phyloP scores from a whole-genome alignment of 2,113 vertebrate species.

The Pagrus major region DNA sequence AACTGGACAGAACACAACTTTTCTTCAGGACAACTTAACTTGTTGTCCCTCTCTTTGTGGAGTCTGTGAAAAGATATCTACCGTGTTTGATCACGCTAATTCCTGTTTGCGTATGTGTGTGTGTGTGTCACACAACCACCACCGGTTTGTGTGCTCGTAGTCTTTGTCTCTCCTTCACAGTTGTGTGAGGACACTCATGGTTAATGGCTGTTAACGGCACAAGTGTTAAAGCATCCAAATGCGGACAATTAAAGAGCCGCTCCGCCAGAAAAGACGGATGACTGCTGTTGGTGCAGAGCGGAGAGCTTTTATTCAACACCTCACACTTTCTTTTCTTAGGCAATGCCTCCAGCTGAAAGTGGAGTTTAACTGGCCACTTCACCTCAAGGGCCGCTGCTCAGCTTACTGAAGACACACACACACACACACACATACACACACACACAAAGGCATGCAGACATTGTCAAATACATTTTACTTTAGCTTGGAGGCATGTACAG shows the following conservation, averaged over 20 bases:
- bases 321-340: slow-evolving; percentile 68
- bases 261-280: slow-evolving; percentile 87
- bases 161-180: slow-evolving; percentile 91
- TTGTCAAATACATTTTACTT: background rate
- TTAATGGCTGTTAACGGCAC: slow-evolving; percentile 94
- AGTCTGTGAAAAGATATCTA: slow-evolving; percentile 62
- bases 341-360: slow-evolving; percentile 55
- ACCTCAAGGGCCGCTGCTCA: slow-evolving; percentile 58
- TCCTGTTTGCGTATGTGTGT: slow-evolving; percentile 65
- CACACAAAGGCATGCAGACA: background rate
- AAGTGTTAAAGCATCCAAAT: slow-evolving; percentile 87
- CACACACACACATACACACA: background rate
- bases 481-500: background rate
- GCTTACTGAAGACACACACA: slow-evolving; percentile 7
- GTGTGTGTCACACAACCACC: slow-evolving; percentile 44
- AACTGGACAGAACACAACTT: slow-evolving; percentile 11
- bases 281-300: slow-evolving; percentile 83
- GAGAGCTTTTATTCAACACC: slow-evolving; percentile 84
- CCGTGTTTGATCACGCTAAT: slow-evolving; percentile 83
- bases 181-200: slow-evolving; percentile 90
- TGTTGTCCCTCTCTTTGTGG: slow-evolving; percentile 84
- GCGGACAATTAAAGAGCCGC: slow-evolving; percentile 91
- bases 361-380: slow-evolving; percentile 71
- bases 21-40: slow-evolving; percentile 3
- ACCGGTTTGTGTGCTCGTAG: slow-evolving; percentile 40